A percentile compares a stretch with the other conserved stretches of the same genome.
Evolutionary conservation across 2,113 vertebrate genomes (phyloP).

Genomic region (Phaethon lepturus): DNA sequence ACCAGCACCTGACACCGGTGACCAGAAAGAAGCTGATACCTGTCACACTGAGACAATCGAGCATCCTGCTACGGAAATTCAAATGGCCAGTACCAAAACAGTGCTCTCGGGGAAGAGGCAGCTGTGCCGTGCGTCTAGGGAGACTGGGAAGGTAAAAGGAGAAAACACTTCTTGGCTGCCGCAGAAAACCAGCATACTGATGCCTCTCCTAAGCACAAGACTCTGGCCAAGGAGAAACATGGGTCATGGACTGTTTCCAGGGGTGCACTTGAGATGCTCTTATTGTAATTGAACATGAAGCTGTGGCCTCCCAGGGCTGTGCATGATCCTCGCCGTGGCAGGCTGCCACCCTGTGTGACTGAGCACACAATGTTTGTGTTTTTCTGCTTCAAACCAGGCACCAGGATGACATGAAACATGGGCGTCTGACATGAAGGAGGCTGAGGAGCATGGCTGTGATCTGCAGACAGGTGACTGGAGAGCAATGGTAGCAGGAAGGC

Average conservation of each 20-base stretch:
- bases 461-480: not conserved
- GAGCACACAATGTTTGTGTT: not conserved
- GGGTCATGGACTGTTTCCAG: not conserved
- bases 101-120: accelerated
- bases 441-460: not conserved
- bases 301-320: not conserved
- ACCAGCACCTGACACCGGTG: not conserved
- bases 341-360: not conserved
- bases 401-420: accelerated
- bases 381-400: not conserved
- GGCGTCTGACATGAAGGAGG: not conserved
- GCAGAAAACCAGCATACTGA: not conserved
- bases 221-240: not conserved
- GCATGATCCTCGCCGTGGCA: accelerated
- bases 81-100: accelerated
- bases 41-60: not conserved
- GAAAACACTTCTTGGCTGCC: not conserved
- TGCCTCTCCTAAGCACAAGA: not conserved
- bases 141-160: not conserved
- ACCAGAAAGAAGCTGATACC: not conserved
- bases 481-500: not conserved
- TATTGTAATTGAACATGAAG: not conserved
- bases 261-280: not conserved
- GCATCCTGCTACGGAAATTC: not conserved
- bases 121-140: accelerated